These are phyloP conservation scores for Chelonus insularis DNA, from an alignment of 1,140 invertebrate species.

Conservation along the genomic window DNA sequence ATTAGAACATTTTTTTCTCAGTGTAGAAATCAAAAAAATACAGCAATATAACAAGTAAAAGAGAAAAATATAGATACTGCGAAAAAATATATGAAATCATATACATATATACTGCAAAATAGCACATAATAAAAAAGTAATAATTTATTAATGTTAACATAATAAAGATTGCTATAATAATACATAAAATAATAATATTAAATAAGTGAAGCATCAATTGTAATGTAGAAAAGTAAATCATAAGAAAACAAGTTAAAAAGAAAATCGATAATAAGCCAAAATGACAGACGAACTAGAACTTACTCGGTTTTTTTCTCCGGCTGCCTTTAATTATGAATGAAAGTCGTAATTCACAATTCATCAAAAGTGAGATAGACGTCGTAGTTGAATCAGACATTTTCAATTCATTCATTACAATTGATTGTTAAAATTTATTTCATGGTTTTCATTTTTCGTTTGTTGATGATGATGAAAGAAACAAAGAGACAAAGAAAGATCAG, in stretches of 20 bases:
- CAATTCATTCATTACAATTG: slow-evolving; percentile 28
- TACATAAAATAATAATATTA: too few species aligned
- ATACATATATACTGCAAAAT: too few species aligned
- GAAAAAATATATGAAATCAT: too few species aligned
- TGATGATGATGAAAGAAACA: slow-evolving; percentile 32
- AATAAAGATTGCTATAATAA: too few species aligned
- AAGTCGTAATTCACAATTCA: slow-evolving; percentile 46
- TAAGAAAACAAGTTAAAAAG: slow-evolving; percentile 15
- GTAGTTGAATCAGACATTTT: slow-evolving; percentile 47
- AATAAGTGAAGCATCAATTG: too few species aligned
- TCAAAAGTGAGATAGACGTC: slow-evolving; percentile 33
- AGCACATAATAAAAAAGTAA: too few species aligned
- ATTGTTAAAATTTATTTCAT: slow-evolving; percentile 41
- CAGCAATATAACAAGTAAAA: too few species aligned
- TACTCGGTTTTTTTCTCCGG: slow-evolving; percentile 61
- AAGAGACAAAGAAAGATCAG: slow-evolving; percentile 50
- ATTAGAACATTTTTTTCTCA: too few species aligned
- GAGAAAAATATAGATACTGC: too few species aligned
- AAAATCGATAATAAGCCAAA: slow-evolving; percentile 12
- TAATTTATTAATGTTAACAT: too few species aligned
- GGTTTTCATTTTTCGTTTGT: slow-evolving; percentile 16
- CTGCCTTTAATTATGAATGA: slow-evolving; percentile 57
- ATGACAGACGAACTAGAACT: slow-evolving; percentile 40
- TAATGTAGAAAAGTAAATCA: slow-evolving; percentile 14
- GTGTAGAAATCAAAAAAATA: too few species aligned